These are phyloP conservation scores for Vipera latastei DNA, from an alignment of 2,797 vertebrate species.

Conservation along the genomic window DNA sequence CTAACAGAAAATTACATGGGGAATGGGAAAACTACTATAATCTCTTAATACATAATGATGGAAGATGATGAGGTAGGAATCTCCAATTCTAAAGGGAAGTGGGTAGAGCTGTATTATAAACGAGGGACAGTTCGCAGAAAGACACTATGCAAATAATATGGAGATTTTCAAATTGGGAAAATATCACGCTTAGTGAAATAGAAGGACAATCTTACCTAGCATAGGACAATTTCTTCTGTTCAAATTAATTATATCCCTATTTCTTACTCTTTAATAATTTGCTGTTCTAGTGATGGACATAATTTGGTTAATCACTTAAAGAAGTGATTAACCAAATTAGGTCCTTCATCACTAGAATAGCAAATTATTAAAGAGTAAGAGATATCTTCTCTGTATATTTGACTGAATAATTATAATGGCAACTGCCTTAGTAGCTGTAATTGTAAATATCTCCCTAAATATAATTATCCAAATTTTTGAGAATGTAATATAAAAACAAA, in stretches of 20 bases:
- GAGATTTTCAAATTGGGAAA: not conserved
- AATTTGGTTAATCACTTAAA: not conserved
- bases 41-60: not conserved
- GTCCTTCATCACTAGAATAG: not conserved
- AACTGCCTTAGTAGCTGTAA: not conserved
- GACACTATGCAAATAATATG: not conserved
- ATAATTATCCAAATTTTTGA: not conserved
- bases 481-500: not conserved
- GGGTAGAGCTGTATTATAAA: not conserved
- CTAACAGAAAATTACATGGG: not conserved
- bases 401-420: not conserved
- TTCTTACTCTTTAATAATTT: not conserved
- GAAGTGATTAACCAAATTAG: not conserved
- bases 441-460: not conserved
- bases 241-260: not conserved
- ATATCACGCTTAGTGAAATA: not conserved
- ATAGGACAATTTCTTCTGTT: not conserved
- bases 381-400: not conserved
- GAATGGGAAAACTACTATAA: not conserved
- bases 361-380: not conserved
- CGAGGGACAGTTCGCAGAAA: not conserved
- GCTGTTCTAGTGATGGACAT: no score
- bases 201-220: not conserved
- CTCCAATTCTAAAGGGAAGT: not conserved
- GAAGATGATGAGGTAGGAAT: not conserved